phyloP scores from a whole-genome alignment of 2,888 invertebrate genomes.

The Hybos culiciformis region DNA sequence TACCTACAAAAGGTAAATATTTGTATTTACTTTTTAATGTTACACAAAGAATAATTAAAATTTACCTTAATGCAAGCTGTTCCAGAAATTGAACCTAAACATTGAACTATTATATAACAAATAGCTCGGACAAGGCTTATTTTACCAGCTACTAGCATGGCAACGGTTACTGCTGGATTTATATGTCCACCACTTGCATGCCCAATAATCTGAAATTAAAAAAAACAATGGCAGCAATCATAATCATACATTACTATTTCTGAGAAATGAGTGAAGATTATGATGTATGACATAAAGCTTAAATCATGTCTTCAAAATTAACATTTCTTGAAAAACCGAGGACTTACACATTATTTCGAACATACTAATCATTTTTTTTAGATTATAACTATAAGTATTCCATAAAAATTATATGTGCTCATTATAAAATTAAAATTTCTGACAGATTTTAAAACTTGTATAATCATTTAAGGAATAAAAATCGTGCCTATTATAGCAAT shows the following conservation, averaged over 20 bases:
- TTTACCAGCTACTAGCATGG: conserved; percentile 64
- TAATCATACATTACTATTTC: too few relatives aligned
- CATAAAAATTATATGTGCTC: too few relatives aligned
- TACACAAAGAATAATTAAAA: neutral
- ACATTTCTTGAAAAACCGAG: too few relatives aligned
- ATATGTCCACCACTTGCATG: conserved; percentile 84
- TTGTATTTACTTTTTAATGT: neutral
- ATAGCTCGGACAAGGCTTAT: conserved; percentile 59
- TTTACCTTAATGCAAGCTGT: conserved; percentile 54
- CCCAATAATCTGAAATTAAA: conserved; percentile 53
- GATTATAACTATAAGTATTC: too few relatives aligned
- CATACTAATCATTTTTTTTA: too few relatives aligned
- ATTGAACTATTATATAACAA: conserved; percentile 70
- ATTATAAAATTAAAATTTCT: too few relatives aligned
- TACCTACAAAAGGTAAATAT: conserved; percentile 40
- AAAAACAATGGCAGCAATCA: conserved; percentile 3
- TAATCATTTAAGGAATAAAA: too few relatives aligned
- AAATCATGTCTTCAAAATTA: too few relatives aligned
- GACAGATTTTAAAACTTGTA: too few relatives aligned
- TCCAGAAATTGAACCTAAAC: conserved; percentile 68
- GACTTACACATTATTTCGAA: too few relatives aligned
- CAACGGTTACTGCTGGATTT: conserved; percentile 83
- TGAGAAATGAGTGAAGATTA: neutral
- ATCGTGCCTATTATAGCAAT: too few relatives aligned
- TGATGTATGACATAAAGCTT: too few relatives aligned